Evolutionary conservation across 1,140 invertebrate genomes (phyloP).

Genomic region (Ostrea denselamellosa): DNA sequence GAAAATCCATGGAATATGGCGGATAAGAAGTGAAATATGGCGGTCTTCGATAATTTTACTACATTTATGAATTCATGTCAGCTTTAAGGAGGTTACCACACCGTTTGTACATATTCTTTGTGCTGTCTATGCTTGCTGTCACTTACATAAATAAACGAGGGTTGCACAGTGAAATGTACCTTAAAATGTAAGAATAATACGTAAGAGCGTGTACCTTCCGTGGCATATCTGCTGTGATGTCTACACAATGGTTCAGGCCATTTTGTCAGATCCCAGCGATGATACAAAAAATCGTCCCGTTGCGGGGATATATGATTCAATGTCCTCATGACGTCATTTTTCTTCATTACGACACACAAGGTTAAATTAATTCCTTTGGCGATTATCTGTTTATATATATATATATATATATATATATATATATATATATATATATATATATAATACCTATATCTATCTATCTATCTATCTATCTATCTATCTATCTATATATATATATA

Average conservation of each 20-base stretch:
- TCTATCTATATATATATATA: too few species aligned
- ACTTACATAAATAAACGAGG: too few species aligned
- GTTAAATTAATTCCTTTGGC: neutral
- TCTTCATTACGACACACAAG: neutral
- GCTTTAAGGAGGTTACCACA: too few species aligned
- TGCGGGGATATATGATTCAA: neutral
- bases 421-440: too few species aligned
- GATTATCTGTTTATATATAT: neutral
- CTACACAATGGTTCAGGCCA: neutral
- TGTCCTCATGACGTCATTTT: neutral
- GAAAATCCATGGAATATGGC: too few species aligned
- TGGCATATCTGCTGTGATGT: neutral
- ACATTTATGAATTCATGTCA: too few species aligned
- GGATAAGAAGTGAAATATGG: too few species aligned
- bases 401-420: neutral
- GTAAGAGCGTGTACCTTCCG: neutral
- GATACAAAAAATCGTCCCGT: neutral
- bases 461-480: too few species aligned
- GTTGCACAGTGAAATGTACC: neutral
- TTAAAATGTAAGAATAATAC: neutral
- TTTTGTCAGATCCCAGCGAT: neutral
- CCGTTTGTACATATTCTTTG: too few species aligned
- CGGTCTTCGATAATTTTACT: too few species aligned
- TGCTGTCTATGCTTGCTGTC: too few species aligned
- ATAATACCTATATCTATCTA: too few species aligned